phyloP scores from a whole-genome alignment of 2,797 vertebrate species.

The Enteromius viviparus region DNA sequence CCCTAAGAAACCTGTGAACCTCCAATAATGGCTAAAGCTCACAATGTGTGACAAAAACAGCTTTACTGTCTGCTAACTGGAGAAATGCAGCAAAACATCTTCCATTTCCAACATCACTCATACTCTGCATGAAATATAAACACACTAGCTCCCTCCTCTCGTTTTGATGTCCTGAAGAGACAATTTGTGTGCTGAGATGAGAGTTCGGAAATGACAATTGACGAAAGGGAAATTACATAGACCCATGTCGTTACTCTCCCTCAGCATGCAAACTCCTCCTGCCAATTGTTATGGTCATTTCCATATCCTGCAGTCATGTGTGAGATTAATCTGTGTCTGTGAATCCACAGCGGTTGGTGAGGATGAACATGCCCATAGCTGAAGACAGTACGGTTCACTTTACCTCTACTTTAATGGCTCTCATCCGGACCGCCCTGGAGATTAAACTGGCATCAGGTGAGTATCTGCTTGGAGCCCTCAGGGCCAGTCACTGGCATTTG shows the following conservation, averaged over 20 bases:
- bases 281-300: slow-evolving; percentile 16
- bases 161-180: slow-evolving; percentile 48
- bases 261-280: slow-evolving; percentile 59
- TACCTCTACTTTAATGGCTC: slow-evolving; percentile 96
- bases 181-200: slow-evolving; percentile 49
- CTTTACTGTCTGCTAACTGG: slow-evolving; percentile 42
- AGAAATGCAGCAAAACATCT: slow-evolving; percentile 29
- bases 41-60: slow-evolving; percentile 15
- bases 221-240: slow-evolving; percentile 13
- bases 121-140: slow-evolving; percentile 45
- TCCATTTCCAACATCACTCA: slow-evolving; percentile 28
- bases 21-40: slow-evolving; percentile 1
- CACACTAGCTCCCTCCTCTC: slow-evolving; percentile 15
- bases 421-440: slow-evolving; percentile 95
- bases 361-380: slow-evolving; percentile 98
- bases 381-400: slow-evolving; percentile 93
- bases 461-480: slow-evolving; percentile 23
- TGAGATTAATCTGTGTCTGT: slow-evolving; percentile 31
- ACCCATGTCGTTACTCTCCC: neutral
- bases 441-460: slow-evolving; percentile 96
- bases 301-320: slow-evolving; percentile 24
- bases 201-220: slow-evolving; percentile 38
- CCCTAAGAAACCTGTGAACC: slow-evolving; percentile 6
- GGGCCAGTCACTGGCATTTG: neutral
- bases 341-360: slow-evolving; percentile 86